Evolutionary conservation across 1,140 invertebrate genomes (phyloP).

Genomic region (Nomia melanderi): DNA sequence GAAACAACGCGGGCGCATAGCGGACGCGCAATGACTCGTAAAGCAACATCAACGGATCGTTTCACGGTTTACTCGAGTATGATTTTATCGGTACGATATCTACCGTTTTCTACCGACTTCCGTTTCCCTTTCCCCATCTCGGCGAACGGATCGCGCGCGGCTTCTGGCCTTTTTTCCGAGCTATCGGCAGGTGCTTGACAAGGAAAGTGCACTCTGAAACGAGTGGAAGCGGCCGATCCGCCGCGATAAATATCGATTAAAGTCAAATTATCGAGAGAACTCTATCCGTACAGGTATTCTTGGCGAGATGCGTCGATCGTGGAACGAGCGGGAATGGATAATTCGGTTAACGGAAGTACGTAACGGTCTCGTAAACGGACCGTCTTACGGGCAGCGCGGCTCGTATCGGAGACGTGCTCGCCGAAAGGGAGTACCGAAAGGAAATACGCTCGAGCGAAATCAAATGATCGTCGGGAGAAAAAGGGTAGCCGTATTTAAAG

Average conservation of each 20-base stretch:
- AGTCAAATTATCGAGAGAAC: conserved; percentile 25
- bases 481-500: conserved; percentile 22
- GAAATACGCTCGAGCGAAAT: conserved; percentile 22
- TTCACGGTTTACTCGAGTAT: too few relatives aligned
- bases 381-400: conserved; percentile 12
- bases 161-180: background rate
- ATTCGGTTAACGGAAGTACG: conserved; percentile 50
- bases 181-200: conserved; percentile 11
- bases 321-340: background rate
- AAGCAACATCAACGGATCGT: too few relatives aligned
- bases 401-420: conserved; percentile 17
- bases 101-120: background rate
- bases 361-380: conserved; percentile 44
- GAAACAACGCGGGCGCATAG: too few relatives aligned
- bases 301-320: conserved; percentile 12
- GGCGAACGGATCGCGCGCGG: background rate
- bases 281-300: conserved; percentile 9
- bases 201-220: conserved; percentile 17
- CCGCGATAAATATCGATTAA: conserved; percentile 40
- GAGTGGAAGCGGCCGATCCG: conserved; percentile 18
- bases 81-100: background rate
- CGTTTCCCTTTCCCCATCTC: background rate
- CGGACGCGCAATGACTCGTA: too few relatives aligned
- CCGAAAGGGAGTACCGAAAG: conserved; percentile 1
- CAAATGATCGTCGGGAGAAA: background rate